Conservation (phyloP, 37 sponge, comb jelly and placozoan species). For the Chondrosia reniformis region DNA sequence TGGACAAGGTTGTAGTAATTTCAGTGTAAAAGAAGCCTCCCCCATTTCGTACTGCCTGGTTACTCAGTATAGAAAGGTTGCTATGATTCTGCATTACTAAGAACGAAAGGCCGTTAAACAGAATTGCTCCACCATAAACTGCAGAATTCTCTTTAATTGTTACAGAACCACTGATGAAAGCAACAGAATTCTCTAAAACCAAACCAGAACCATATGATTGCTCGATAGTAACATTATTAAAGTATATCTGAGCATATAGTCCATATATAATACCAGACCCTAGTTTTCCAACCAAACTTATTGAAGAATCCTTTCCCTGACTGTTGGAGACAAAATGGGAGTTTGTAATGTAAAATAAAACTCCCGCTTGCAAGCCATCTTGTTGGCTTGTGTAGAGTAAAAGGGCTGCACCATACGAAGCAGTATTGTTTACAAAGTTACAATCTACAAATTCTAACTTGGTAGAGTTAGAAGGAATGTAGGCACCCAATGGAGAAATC, state of each 20-base stretch:
- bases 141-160: background rate
- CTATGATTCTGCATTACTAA: background rate
- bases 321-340: background rate
- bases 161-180: background rate
- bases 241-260: background rate
- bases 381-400: background rate
- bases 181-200: background rate
- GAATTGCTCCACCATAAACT: background rate
- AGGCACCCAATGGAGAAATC: background rate
- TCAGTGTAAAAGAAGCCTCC: background rate
- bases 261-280: background rate
- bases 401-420: conserved; percentile 21
- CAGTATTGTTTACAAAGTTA: conserved; percentile 11
- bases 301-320: background rate
- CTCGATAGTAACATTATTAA: background rate
- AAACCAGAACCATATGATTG: background rate
- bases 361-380: conserved; percentile 19
- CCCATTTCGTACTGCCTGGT: background rate
- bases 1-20: background rate
- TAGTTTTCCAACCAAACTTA: background rate
- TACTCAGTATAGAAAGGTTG: background rate
- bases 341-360: background rate
- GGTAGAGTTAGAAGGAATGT: background rate
- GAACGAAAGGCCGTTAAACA: background rate
- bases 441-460: background rate